Conservation (phyloP, 2,113 vertebrate genomes). For the Leptobrachium ailaonicum region DNA sequence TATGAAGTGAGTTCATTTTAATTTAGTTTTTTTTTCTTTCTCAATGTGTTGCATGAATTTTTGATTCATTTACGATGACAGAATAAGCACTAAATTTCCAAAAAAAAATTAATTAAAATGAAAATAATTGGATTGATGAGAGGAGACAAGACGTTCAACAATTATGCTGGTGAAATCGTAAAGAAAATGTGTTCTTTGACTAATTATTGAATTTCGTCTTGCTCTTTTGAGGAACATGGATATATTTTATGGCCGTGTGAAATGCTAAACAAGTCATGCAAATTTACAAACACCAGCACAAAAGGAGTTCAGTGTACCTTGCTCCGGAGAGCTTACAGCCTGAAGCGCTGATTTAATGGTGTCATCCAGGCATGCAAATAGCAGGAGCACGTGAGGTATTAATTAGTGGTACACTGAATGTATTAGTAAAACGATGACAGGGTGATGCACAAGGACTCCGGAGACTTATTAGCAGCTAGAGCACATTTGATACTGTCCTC, state of each 20-base stretch:
- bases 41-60: no score
- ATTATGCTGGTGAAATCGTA: not conserved
- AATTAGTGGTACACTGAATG: not conserved
- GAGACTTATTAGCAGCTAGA: not conserved
- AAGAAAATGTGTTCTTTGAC: no score
- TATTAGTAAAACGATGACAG: not conserved
- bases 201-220: not conserved
- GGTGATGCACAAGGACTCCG: not conserved
- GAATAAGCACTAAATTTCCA: constrained; percentile 73
- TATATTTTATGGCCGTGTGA: no score
- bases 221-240: no score
- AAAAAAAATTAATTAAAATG: not conserved
- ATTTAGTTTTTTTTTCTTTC: no score
- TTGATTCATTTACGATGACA: no score
- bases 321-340: not conserved
- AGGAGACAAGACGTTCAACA: constrained; percentile 50
- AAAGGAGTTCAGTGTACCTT: not conserved
- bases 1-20: no score
- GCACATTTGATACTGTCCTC: no score
- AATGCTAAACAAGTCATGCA: no score
- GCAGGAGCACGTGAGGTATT: not conserved
- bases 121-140: constrained; percentile 48
- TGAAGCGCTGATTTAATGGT: not conserved
- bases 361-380: not conserved
- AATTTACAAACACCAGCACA: no score